Conservation (phyloP, 2,888 invertebrate species). For the Imbricaverruca yamaguchii region DNA sequence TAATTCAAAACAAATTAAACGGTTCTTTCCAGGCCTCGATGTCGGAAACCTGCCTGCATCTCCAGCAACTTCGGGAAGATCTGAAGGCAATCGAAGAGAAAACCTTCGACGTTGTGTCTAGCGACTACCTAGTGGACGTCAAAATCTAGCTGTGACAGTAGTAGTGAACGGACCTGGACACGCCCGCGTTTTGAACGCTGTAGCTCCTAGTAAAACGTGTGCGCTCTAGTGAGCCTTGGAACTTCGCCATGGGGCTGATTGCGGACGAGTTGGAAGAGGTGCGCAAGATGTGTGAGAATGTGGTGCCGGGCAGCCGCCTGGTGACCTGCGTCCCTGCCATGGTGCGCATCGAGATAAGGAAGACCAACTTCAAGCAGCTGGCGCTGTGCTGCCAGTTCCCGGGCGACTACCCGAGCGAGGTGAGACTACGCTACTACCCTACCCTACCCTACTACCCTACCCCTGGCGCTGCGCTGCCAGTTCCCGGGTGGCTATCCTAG, state of each 20-base stretch:
- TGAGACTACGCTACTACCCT: no score
- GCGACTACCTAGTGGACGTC: slow-evolving; percentile 17
- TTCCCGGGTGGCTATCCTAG: slow-evolving; percentile 58
- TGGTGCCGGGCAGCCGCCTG: slow-evolving; percentile 54
- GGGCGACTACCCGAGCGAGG: slow-evolving; percentile 50
- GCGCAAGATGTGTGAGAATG: slow-evolving; percentile 54
- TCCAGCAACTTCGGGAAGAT: slow-evolving; percentile 12
- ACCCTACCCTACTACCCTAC: no score
- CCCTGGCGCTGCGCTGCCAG: slow-evolving; percentile 56
- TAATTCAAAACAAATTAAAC: no score
- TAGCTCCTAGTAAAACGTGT: neutral
- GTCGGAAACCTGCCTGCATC: slow-evolving; percentile 11
- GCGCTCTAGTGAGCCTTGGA: no score
- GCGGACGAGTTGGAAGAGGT: slow-evolving; percentile 59
- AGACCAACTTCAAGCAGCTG: slow-evolving; percentile 54
- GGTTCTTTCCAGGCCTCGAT: neutral
- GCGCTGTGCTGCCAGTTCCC: slow-evolving; percentile 60
- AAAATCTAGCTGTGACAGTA: neutral
- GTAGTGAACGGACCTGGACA: neutral
- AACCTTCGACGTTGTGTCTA: neutral
- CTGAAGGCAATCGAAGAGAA: slow-evolving; percentile 17
- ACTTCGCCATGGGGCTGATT: slow-evolving; percentile 52
- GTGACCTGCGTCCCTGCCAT: slow-evolving; percentile 57
- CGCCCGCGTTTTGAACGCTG: neutral
- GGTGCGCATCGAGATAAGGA: slow-evolving; percentile 57